These are phyloP conservation scores for Sepiola atlantica DNA, from an alignment of 2,888 invertebrate species.

Conservation along the genomic window DNA sequence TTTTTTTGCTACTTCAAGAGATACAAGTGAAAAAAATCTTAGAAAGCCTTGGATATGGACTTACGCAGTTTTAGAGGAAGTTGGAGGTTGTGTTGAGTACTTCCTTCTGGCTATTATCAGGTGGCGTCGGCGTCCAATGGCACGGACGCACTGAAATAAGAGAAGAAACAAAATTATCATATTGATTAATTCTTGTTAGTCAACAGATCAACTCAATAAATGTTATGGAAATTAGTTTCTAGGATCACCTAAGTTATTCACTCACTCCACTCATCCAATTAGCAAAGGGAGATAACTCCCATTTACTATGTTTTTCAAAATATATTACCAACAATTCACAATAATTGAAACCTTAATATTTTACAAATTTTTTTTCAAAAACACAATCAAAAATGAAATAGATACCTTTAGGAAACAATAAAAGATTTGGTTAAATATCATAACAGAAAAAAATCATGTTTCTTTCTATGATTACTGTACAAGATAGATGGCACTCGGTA, in stretches of 20 bases:
- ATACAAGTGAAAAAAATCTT: neutral
- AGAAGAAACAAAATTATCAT: too few relatives aligned
- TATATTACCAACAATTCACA: too few relatives aligned
- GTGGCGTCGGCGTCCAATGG: neutral
- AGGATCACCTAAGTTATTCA: too few relatives aligned
- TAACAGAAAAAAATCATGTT: neutral
- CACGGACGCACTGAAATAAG: conserved; percentile 24
- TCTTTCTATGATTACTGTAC: neutral
- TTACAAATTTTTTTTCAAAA: neutral
- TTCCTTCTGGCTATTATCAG: conserved; percentile 39
- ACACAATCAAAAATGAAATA: neutral
- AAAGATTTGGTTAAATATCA: neutral
- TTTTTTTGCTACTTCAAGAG: neutral
- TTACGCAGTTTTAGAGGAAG: neutral
- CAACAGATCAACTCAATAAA: too few relatives aligned
- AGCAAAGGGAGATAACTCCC: too few relatives aligned
- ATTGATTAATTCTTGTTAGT: too few relatives aligned
- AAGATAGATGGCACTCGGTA: too few relatives aligned
- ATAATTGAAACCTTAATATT: too few relatives aligned
- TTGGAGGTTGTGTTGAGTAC: conserved; percentile 24
- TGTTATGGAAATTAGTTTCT: too few relatives aligned
- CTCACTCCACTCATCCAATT: too few relatives aligned
- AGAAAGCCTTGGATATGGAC: neutral
- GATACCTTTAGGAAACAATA: neutral
- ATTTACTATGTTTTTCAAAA: too few relatives aligned